phyloP scores from a whole-genome alignment of 2,888 invertebrate genomes.

The Leptinotarsa peninsularis region DNA sequence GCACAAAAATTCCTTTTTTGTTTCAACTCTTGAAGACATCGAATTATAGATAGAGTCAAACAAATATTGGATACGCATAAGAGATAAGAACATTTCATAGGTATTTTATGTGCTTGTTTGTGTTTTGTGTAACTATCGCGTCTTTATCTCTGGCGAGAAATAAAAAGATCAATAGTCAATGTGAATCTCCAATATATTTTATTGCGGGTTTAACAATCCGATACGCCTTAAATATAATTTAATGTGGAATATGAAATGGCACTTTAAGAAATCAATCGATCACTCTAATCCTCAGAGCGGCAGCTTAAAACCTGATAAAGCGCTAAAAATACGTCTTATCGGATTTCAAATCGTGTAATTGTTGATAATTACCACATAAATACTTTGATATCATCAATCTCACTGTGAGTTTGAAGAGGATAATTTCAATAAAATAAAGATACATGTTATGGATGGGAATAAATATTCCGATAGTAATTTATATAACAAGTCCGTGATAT shows the following conservation, averaged over 20 bases:
- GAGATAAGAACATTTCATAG: no score
- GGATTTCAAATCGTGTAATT: conserved; percentile 48
- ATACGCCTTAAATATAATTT: conserved; percentile 42
- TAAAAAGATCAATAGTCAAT: neutral
- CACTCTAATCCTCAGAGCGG: conserved; percentile 36
- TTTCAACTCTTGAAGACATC: no score
- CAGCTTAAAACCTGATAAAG: conserved; percentile 41
- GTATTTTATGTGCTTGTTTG: neutral
- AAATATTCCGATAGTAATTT: neutral
- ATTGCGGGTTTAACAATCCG: conserved; percentile 44
- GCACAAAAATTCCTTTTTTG: no score
- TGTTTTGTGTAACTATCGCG: neutral
- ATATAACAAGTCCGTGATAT: no score
- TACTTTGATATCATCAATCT: conserved; percentile 34
- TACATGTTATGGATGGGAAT: neutral
- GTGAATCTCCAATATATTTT: conserved; percentile 13
- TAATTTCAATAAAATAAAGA: conserved; percentile 30
- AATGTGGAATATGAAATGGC: conserved; percentile 34
- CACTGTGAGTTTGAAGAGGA: conserved; percentile 31
- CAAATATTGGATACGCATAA: no score
- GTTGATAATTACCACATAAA: conserved; percentile 48
- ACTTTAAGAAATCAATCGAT: conserved; percentile 40
- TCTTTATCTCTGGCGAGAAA: conserved; percentile 6
- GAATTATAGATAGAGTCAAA: no score
- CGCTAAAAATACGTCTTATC: conserved; percentile 43